Base-by-base conservation (phyloP, 2,113 vertebrate species). In the Oryzias celebensis region DNA sequence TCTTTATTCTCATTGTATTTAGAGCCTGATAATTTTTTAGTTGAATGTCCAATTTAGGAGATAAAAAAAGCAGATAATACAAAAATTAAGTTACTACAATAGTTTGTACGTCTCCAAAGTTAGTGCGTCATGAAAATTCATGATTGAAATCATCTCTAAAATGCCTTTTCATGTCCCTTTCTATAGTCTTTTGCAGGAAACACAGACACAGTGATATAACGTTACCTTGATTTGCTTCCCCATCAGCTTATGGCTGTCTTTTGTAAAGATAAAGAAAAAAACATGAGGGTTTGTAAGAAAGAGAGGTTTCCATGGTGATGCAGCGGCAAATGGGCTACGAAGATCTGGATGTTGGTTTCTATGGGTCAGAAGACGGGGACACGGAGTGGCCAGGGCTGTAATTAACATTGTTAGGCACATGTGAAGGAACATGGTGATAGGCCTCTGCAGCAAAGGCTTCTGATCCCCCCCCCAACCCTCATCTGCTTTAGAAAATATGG, bases 291-390 rank as follows among this genome's bases (percentile, higher is more conserved):
- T 63, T 57, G 62, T 70, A 67, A 83, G 73, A 28, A 56, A 65
- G 75, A 75, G 54, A 3, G 13, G 83, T 87, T 88, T 61, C 83
- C 73, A 87, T 88, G 76, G 83, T 31, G 56, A 86, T 51, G 54
- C 46, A 31, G 68, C 45, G 46, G 68, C 68, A 71, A 72, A 67
- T 60, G 18, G 67, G 68, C 65, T 50, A 8, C 58, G 60, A 20
- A 60, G 73, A 69, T 61, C 58, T 68, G 58, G 23, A 57, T 80
- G 68, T 72, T 65, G 68, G 81, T 76, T 75, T 84, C 75, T 59
- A 48, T 71, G 77, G 76, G 61, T 62, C 66, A 57, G 62, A 42
- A 65, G 71, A 62, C 31, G 5, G 45, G 54, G 45, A 68, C 31
- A 20, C 58, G 62, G 48, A 55, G 70, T 52, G 58, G 58, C 62